Evolutionary conservation across 2,113 vertebrate species (phyloP).

Genomic region (Gymnarchus niloticus): DNA sequence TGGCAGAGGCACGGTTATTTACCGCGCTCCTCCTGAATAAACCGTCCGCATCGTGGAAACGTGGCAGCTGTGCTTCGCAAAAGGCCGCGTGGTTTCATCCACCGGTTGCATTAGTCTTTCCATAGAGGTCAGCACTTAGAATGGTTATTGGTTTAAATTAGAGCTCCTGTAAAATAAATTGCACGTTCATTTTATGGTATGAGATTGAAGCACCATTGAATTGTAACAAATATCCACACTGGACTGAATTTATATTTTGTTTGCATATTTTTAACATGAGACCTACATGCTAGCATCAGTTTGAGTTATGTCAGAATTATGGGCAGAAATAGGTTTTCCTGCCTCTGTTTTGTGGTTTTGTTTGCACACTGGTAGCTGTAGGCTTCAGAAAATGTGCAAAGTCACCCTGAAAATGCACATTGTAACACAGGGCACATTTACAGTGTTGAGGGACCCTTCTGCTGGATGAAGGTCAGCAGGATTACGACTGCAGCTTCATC

Average conservation of each 20-base stretch:
- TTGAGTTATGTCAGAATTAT: neutral
- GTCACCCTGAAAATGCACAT: neutral
- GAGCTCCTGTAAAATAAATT: neutral
- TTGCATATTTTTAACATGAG: neutral
- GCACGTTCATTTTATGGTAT: neutral
- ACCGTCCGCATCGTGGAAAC: neutral
- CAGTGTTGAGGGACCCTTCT: neutral
- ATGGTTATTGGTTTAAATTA: neutral
- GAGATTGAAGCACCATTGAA: neutral
- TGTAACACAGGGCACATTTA: neutral
- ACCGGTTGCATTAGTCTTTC: neutral
- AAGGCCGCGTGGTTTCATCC: neutral
- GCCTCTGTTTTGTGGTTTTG: neutral
- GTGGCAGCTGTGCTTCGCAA: neutral
- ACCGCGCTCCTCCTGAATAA: slow-evolving; percentile 24
- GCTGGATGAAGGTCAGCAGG: neutral
- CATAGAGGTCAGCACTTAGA: neutral
- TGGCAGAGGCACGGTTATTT: slow-evolving; percentile 44
- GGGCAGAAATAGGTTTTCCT: neutral
- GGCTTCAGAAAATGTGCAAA: neutral
- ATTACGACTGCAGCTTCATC: neutral
- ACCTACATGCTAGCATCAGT: neutral
- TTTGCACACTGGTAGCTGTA: neutral
- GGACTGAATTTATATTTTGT: neutral
- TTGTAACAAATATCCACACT: neutral